These are phyloP conservation scores for Drosophila navojoa DNA, from an alignment of 1,140 invertebrate species.

Conservation along the genomic window DNA sequence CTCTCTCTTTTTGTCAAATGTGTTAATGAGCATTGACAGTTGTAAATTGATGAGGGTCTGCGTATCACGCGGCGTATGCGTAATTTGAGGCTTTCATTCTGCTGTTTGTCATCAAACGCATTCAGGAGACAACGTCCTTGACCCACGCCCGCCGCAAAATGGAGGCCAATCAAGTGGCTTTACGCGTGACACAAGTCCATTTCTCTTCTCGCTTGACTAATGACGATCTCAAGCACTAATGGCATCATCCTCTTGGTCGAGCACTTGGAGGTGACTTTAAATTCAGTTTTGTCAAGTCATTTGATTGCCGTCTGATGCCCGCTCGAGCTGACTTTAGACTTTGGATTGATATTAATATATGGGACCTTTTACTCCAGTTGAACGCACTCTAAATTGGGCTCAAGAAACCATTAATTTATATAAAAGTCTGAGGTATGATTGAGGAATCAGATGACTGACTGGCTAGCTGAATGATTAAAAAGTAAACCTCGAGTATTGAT, in stretches of 20 bases:
- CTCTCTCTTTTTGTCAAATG: neutral
- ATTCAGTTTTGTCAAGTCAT: constrained; percentile 31
- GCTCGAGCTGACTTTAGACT: constrained; percentile 9
- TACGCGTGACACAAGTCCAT: constrained; percentile 35
- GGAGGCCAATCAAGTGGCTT: constrained; percentile 30
- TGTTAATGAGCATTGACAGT: constrained; percentile 36
- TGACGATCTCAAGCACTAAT: constrained; percentile 16
- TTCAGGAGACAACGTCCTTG: constrained; percentile 14
- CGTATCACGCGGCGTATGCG: constrained; percentile 35
- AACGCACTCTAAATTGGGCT: neutral
- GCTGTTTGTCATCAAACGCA: constrained; percentile 23
- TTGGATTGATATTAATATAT: constrained; percentile 6
- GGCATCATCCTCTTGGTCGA: neutral
- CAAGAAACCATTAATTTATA: neutral
- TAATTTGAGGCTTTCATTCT: constrained; percentile 21
- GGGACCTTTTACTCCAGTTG: neutral
- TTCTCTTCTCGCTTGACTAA: constrained; percentile 20
- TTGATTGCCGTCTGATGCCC: constrained; percentile 18
- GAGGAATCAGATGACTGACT: neutral
- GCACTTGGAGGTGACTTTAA: constrained; percentile 19
- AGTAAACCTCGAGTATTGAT: too few relatives aligned
- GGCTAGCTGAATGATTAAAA: neutral
- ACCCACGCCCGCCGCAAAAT: constrained; percentile 1
- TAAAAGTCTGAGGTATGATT: neutral
- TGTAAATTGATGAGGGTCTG: constrained; percentile 38